These are phyloP conservation scores for Bilobella aurantiaca DNA, from an alignment of 1,140 invertebrate genomes.

Conservation along the genomic window DNA sequence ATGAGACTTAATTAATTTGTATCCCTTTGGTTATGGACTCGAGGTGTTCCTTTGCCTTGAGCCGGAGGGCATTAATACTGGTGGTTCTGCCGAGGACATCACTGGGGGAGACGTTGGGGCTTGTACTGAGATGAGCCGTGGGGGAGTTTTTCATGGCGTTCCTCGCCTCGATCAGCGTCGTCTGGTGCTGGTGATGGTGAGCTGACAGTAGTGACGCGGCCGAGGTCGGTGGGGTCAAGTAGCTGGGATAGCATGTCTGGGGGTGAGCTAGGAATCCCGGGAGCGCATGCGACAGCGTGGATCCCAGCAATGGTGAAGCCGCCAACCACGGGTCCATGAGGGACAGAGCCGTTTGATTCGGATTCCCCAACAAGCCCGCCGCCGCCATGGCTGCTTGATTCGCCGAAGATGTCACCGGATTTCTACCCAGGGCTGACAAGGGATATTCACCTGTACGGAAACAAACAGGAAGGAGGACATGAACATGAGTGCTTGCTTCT, in stretches of 20 bases:
- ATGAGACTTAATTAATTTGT: slow-evolving; percentile 65
- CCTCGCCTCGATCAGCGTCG: slow-evolving; percentile 5
- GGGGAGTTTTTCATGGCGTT: slow-evolving; percentile 36
- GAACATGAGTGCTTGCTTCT: too few relatives aligned
- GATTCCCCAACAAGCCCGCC: slow-evolving; percentile 33
- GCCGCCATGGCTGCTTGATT: slow-evolving; percentile 34
- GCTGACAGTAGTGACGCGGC: slow-evolving; percentile 36
- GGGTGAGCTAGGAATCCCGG: slow-evolving; percentile 78
- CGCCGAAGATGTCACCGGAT: slow-evolving; percentile 42
- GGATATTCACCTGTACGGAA: slow-evolving; percentile 34
- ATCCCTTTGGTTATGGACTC: slow-evolving; percentile 78
- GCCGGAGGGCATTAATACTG: slow-evolving; percentile 75
- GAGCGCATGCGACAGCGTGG: slow-evolving; percentile 48
- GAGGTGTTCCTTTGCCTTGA: slow-evolving; percentile 86
- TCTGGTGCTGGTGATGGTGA: slow-evolving; percentile 28
- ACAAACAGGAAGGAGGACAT: too few relatives aligned
- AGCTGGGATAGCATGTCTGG: slow-evolving; percentile 74
- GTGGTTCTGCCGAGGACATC: slow-evolving; percentile 63
- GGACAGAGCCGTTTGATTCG: slow-evolving; percentile 52
- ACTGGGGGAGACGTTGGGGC: too few relatives aligned
- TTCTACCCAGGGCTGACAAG: slow-evolving; percentile 48
- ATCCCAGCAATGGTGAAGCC: slow-evolving; percentile 59
- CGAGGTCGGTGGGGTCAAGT: slow-evolving; percentile 65
- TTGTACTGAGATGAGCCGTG: slow-evolving; percentile 31
- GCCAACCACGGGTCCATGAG: slow-evolving; percentile 79